phyloP scores from a whole-genome alignment of 2,888 invertebrate genomes.

The Leucoptera coffeella region DNA sequence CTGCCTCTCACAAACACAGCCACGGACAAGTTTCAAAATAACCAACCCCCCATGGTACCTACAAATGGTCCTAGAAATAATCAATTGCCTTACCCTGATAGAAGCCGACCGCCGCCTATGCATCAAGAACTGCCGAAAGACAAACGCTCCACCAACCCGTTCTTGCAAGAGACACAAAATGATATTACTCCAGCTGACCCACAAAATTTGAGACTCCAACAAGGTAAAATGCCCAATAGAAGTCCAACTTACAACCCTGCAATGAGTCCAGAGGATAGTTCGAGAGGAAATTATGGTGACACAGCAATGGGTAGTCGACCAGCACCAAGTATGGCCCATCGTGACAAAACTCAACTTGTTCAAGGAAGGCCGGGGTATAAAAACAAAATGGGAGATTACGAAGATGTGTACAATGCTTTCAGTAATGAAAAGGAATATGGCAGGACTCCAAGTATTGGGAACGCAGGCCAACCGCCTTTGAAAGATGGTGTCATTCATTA shows the following conservation, averaged over 20 bases:
- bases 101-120: slow-evolving; percentile 17
- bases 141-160: slow-evolving; percentile 24
- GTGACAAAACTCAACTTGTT: no score
- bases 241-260: no score
- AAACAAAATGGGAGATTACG: slow-evolving; percentile 77
- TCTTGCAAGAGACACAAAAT: slow-evolving; percentile 24
- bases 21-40: slow-evolving; percentile 29
- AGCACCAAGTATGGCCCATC: no score
- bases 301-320: no score
- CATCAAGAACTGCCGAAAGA: slow-evolving; percentile 16
- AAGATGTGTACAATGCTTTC: slow-evolving; percentile 61
- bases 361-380: no score
- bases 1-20: slow-evolving; percentile 36
- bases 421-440: slow-evolving; percentile 25
- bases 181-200: slow-evolving; percentile 17
- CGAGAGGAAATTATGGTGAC: no score
- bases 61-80: slow-evolving; percentile 31
- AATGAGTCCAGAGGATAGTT: no score
- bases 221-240: no score
- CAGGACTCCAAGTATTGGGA: no score
- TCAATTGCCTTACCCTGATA: slow-evolving; percentile 41
- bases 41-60: slow-evolving; percentile 28
- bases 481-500: no score
- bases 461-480: no score
- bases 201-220: no score